Evolutionary conservation across 2,113 vertebrate species (phyloP), one percentile per base, ranked within the genome.

Genomic region (Actinemys pallida): DNA sequence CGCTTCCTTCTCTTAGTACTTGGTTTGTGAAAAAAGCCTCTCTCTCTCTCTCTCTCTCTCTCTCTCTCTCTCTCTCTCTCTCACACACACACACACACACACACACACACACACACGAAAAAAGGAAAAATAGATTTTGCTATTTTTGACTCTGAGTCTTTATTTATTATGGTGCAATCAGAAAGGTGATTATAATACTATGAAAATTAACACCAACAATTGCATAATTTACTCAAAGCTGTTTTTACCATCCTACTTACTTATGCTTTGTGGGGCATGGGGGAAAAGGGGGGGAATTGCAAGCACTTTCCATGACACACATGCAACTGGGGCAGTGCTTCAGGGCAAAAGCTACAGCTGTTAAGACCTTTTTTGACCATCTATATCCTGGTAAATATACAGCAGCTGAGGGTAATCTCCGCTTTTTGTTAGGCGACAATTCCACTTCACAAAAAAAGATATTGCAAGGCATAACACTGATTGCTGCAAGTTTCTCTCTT

Each of bases 101-200:
- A 50, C 54, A 56, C n/a, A 87, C 27, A 45, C 80, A 59, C 11
- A 54, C 10, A 14, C 57, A 81, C 69, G 88, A 95, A 95, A 86
- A 86, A n/a, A 88, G 52, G 42, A 89, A 88, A 95, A 95, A 85
- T 1, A 89, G 53, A 54, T 86, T 92, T 95, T 91, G 88, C 87
- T 97, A 83, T 95, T 96, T 97, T 96, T 96, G 79, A 84, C 84
- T 83, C 92, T n/a, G 65, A 93, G 78, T 78, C 52, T 94, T 80
- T 96, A 93, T 92, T 87, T 96, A 93, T 81, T 91, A 53, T 85
- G n/a, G 82, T 93, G 94, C 92, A 95, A 97, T 97, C 93, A 97
- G 93, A 96, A 96, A 95, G 89, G 84, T 96, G 90, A 97, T 96
- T 95, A 95, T 56, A 95, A 85, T 90, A 94, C 69, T 86, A 93